A percentile compares a stretch with the other conserved stretches of the same genome.
Evolutionary conservation across 2,888 invertebrate species (phyloP).

Genomic region (Andricus quercusramuli): DNA sequence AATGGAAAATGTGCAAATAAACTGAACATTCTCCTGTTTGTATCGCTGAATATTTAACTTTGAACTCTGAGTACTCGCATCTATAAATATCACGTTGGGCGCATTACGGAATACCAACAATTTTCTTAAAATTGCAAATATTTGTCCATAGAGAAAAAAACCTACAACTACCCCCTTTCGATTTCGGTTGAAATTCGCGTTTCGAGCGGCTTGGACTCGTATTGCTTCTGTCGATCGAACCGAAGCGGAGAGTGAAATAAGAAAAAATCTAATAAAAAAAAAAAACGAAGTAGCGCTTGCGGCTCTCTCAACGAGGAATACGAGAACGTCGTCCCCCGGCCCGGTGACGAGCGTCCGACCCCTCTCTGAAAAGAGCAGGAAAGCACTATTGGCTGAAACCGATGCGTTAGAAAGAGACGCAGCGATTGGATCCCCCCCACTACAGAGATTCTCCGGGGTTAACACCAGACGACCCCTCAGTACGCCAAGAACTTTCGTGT

Average conservation of each 20-base stretch:
- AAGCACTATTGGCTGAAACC: slow-evolving; percentile 52
- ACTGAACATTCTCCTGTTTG: too few relatives aligned
- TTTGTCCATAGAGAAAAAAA: background rate
- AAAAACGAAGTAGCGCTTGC: slow-evolving; percentile 30
- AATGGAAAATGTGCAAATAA: too few relatives aligned
- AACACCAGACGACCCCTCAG: slow-evolving; percentile 53
- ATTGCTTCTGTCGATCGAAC: slow-evolving; percentile 43
- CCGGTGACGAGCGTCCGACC: slow-evolving; percentile 52
- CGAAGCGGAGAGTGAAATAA: slow-evolving; percentile 39
- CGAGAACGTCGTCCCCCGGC: slow-evolving; percentile 52
- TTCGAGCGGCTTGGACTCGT: slow-evolving; percentile 10
- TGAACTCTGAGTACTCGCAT: too few relatives aligned
- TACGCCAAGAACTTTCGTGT: slow-evolving; percentile 30
- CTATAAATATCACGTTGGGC: too few relatives aligned
- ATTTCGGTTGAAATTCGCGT: slow-evolving; percentile 1
- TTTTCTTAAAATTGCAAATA: too few relatives aligned
- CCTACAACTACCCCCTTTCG: background rate
- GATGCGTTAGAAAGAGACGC: slow-evolving; percentile 46
- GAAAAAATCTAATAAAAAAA: slow-evolving; percentile 14
- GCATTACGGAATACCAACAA: too few relatives aligned
- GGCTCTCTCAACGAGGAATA: slow-evolving; percentile 49
- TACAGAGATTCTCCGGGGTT: slow-evolving; percentile 62
- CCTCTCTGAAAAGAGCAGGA: slow-evolving; percentile 51
- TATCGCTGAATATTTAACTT: too few relatives aligned
- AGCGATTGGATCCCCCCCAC: slow-evolving; percentile 41